A percentile compares a stretch with the other conserved stretches of the same genome.
phyloP scores from a whole-genome alignment of 2,797 vertebrate species.

The Champsocephalus gunnari region DNA sequence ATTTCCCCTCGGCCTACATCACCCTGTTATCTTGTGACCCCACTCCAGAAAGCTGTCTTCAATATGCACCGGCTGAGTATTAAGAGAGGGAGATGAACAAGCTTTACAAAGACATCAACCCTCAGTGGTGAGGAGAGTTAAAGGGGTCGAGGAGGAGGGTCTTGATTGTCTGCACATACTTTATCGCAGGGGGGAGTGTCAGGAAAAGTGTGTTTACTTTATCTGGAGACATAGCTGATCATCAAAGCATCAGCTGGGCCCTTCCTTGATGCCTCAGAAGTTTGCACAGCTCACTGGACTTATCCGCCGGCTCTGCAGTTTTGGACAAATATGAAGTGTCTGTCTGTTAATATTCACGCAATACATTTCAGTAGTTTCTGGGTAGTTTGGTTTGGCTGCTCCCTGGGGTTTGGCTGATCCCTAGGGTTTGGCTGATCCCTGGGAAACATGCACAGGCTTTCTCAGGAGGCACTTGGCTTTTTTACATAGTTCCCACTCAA shows the following conservation, averaged over 20 bases:
- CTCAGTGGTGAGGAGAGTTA: conserved; percentile 43
- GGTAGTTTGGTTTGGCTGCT: conserved; percentile 46
- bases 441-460: conserved; percentile 50
- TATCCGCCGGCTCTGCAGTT: not conserved
- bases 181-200: conserved; percentile 17
- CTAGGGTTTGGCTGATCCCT: conserved; percentile 7
- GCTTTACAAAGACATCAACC: conserved; percentile 31
- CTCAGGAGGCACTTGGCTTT: conserved; percentile 52
- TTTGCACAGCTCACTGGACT: conserved; percentile 8
- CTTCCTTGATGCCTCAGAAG: conserved; percentile 26
- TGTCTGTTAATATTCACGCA: conserved; percentile 27
- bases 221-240: conserved; percentile 43
- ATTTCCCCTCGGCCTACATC: conserved; percentile 16
- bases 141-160: conserved; percentile 29
- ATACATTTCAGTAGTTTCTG: conserved; percentile 25
- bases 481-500: conserved; percentile 61
- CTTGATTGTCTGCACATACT: conserved; percentile 34
- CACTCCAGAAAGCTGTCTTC: conserved; percentile 57
- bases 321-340: conserved; percentile 36
- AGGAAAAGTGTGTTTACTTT: conserved; percentile 58
- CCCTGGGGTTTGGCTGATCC: conserved; percentile 15
- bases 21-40: conserved; percentile 44
- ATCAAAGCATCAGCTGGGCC: conserved; percentile 59
- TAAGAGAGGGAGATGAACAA: conserved; percentile 18
- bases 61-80: conserved; percentile 21